Evolutionary conservation across 2,888 invertebrate species (phyloP).

Genomic region (Mimas tiliae): DNA sequence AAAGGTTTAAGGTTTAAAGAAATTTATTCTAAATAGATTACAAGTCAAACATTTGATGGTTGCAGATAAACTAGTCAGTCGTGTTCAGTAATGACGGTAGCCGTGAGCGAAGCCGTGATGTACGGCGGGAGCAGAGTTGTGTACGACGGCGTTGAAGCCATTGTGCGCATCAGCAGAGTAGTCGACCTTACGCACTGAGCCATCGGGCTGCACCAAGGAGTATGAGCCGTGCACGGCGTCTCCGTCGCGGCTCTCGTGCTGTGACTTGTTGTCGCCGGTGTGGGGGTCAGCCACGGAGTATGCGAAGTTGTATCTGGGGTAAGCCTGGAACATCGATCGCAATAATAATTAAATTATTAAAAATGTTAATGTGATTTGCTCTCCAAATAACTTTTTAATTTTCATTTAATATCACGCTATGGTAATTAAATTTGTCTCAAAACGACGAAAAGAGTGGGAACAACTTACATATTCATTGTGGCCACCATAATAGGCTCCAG

Average conservation of each 20-base stretch:
- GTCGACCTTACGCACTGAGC: slow-evolving; percentile 81
- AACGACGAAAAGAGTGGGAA: slow-evolving; percentile 41
- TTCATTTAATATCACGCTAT: no score
- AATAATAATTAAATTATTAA: neutral
- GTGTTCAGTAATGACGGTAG: slow-evolving; percentile 56
- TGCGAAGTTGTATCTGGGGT: slow-evolving; percentile 74
- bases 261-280: slow-evolving; percentile 84
- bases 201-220: slow-evolving; percentile 83
- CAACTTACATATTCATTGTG: slow-evolving; percentile 50
- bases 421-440: slow-evolving; percentile 33
- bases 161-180: slow-evolving; percentile 78
- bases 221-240: slow-evolving; percentile 86
- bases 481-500: slow-evolving; percentile 46
- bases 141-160: slow-evolving; percentile 80
- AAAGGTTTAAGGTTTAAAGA: no score
- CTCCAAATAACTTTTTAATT: neutral
- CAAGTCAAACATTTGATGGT: slow-evolving; percentile 28
- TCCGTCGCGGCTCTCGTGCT: slow-evolving; percentile 81
- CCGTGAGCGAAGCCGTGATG: slow-evolving; percentile 62
- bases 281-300: slow-evolving; percentile 84
- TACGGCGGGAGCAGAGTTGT: slow-evolving; percentile 67
- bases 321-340: slow-evolving; percentile 48
- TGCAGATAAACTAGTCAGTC: neutral
- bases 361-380: neutral
- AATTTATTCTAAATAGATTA: no score